A percentile compares a stretch with the other conserved stretches of the same genome.
Evolutionary conservation across 2,113 vertebrate species (phyloP).

Genomic region (Passer domesticus): DNA sequence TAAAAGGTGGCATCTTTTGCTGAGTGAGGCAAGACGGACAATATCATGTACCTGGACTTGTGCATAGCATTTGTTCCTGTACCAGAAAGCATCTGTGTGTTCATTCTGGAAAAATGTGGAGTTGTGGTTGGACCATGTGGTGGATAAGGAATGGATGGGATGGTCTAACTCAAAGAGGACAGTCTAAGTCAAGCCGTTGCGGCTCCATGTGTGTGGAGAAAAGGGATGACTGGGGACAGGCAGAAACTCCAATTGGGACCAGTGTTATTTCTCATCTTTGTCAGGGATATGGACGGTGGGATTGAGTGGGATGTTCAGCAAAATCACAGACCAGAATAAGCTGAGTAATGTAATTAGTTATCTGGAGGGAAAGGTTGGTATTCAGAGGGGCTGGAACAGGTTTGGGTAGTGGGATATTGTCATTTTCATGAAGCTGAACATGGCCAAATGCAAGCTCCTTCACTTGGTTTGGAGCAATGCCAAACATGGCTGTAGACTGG

Average conservation of each 20-base stretch:
- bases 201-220: background rate
- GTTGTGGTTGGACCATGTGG: background rate
- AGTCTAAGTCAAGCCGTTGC: background rate
- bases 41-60: background rate
- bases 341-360: background rate
- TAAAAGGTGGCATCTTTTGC: background rate
- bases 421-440: accelerated
- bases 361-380: background rate
- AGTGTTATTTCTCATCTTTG: background rate
- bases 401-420: too few species aligned
- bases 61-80: background rate
- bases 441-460: background rate
- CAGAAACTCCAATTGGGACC: background rate
- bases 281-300: accelerated
- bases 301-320: background rate
- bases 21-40: background rate
- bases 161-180: background rate
- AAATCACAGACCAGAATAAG: background rate
- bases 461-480: too few species aligned
- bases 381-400: background rate
- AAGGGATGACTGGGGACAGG: background rate
- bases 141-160: background rate
- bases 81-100: too few species aligned
- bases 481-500: background rate
- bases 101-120: background rate